A percentile compares a stretch with the other conserved stretches of the same genome.
Conservation (phyloP, 2,113 vertebrate species). For the Cryptomyrus ogoouensis region DNA sequence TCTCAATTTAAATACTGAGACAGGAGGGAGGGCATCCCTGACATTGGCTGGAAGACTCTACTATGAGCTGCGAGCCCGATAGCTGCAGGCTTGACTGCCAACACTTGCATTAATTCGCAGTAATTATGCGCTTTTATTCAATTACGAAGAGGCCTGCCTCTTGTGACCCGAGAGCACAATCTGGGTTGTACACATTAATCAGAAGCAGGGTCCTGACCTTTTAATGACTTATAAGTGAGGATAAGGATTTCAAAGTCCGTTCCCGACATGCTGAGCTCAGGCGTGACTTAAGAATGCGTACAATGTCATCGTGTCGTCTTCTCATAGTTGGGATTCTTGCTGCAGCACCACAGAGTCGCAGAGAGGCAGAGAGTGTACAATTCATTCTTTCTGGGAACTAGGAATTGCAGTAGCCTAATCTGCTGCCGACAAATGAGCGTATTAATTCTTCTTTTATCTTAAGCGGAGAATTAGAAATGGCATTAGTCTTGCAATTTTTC, state of each 20-base stretch:
- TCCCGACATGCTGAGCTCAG: neutral
- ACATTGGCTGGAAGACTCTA: neutral
- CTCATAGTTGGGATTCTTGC: neutral
- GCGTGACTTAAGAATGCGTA: neutral
- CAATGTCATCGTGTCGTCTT: neutral
- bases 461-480: neutral
- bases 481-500: neutral
- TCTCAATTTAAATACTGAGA: neutral
- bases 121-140: conserved; percentile 8
- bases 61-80: neutral
- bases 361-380: neutral
- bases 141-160: neutral
- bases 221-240: conserved; percentile 8
- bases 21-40: neutral
- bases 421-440: neutral
- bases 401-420: neutral
- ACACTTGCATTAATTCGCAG: conserved; percentile 7
- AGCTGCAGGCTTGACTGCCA: neutral
- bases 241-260: neutral
- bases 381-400: neutral
- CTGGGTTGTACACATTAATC: conserved; percentile 1
- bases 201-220: conserved; percentile 1
- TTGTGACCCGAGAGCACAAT: neutral
- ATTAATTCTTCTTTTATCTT: neutral
- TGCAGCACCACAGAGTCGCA: neutral